Conservation (phyloP, 2,113 vertebrate genomes). For the Ibidorhyncha struthersii region DNA sequence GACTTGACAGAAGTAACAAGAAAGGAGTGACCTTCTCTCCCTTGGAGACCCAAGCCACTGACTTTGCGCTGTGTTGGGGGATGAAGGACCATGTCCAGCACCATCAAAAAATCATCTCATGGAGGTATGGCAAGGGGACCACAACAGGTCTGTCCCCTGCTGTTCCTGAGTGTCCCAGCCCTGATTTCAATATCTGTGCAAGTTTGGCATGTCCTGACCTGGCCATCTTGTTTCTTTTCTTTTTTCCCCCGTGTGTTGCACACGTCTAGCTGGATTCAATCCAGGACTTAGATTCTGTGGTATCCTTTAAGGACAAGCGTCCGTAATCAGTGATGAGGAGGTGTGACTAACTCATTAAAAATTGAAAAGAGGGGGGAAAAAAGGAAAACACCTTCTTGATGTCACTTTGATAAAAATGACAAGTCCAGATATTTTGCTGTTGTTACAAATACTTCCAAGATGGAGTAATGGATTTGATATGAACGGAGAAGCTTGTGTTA, state of each 20-base stretch:
- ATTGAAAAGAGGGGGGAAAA: neutral
- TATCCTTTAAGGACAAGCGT: neutral
- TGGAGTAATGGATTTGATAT: neutral
- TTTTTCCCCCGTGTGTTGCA: neutral
- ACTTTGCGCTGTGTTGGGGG: neutral
- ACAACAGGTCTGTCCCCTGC: neutral
- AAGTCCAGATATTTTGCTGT: conserved; percentile 2
- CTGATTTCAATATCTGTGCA: neutral
- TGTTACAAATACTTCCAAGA: conserved; percentile 36
- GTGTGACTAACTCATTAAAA: conserved; percentile 33
- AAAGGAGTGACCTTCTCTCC: neutral
- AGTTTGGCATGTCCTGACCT: neutral
- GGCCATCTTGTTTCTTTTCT: neutral
- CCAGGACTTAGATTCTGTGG: neutral
- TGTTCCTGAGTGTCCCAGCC: neutral
- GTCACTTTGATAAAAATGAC: conserved; percentile 38
- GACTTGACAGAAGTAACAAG: neutral
- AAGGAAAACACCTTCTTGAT: conserved; percentile 9
- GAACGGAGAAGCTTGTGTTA: neutral
- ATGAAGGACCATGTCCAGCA: neutral
- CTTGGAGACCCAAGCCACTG: neutral
- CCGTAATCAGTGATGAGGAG: neutral
- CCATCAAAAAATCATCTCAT: neutral
- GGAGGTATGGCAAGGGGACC: neutral
- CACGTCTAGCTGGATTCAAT: neutral